Conservation (phyloP, 2,797 vertebrate species). For the Sebastiscus tertius region DNA sequence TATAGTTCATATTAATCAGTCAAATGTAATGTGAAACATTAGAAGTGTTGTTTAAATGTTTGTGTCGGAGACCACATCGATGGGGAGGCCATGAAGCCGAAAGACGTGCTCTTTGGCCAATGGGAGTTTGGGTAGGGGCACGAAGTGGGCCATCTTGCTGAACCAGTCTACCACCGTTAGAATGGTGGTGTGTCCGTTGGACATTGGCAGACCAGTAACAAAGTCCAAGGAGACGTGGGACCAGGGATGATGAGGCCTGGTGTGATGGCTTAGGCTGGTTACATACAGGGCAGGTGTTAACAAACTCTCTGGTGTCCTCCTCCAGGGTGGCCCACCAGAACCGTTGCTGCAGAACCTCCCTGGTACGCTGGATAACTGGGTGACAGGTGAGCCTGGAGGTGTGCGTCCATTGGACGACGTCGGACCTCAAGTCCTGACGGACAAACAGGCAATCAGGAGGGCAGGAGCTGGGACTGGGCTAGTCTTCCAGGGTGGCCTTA, state of each 20-base stretch:
- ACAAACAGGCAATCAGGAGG: not conserved
- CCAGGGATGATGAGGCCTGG: not conserved
- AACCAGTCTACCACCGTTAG: not conserved
- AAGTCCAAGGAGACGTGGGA: not conserved
- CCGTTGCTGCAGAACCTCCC: not conserved
- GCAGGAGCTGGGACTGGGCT: not conserved
- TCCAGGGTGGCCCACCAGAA: not conserved
- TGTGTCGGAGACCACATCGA: not conserved
- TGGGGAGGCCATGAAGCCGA: not conserved
- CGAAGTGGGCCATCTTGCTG: not conserved
- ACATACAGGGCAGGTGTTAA: not conserved
- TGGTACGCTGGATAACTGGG: not conserved
- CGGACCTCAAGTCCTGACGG: not conserved
- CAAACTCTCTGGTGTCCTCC: not conserved
- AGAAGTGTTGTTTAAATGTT: not conserved
- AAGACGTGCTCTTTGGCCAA: not conserved
- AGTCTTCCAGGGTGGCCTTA: not conserved
- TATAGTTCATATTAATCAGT: not conserved
- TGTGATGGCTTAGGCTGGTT: not conserved
- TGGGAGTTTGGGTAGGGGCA: not conserved
- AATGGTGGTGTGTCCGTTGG: not conserved
- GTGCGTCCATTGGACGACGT: not conserved
- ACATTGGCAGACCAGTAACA: too few species aligned
- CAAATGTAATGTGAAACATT: not conserved
- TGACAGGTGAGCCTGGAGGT: not conserved